Evolutionary conservation across 2,797 vertebrate genomes (phyloP).

Genomic region (Bradypodion ventrale): DNA sequence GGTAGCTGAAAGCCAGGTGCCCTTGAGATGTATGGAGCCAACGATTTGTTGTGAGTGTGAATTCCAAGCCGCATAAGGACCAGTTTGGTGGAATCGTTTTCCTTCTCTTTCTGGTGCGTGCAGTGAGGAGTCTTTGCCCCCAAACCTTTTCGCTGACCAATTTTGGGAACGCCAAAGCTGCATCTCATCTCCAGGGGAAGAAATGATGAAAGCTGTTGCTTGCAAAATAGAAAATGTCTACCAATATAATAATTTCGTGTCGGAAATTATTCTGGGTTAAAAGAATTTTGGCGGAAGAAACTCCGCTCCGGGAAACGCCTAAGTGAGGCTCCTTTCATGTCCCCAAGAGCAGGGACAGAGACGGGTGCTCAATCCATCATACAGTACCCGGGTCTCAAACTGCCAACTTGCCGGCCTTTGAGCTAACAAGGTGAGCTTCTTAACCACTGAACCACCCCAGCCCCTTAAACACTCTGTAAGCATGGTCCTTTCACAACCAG

Average conservation of each 20-base stretch:
- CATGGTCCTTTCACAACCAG: neutral
- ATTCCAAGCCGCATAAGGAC: slow-evolving; percentile 5
- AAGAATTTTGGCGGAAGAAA: too few species aligned
- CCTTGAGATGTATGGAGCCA: neutral
- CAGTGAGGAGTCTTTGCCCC: too few species aligned
- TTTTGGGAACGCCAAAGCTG: neutral
- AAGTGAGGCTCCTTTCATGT: too few species aligned
- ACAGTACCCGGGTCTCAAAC: too few species aligned
- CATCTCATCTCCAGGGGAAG: neutral
- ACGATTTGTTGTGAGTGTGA: neutral
- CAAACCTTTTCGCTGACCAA: neutral
- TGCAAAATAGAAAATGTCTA: neutral
- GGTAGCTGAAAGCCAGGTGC: neutral
- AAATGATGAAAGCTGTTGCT: rapidly evolving
- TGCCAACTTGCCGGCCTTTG: too few species aligned
- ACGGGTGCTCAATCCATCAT: too few species aligned
- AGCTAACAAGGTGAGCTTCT: too few species aligned
- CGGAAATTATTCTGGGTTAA: too few species aligned
- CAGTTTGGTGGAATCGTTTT: neutral
- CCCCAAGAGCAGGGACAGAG: too few species aligned
- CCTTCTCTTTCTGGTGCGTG: rapidly evolving
- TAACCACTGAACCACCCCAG: too few species aligned
- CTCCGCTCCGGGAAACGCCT: too few species aligned
- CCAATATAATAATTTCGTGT: too few species aligned
- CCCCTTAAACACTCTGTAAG: neutral